phyloP scores from a whole-genome alignment of 2,888 invertebrate species.

The Bellardia bayeri region DNA sequence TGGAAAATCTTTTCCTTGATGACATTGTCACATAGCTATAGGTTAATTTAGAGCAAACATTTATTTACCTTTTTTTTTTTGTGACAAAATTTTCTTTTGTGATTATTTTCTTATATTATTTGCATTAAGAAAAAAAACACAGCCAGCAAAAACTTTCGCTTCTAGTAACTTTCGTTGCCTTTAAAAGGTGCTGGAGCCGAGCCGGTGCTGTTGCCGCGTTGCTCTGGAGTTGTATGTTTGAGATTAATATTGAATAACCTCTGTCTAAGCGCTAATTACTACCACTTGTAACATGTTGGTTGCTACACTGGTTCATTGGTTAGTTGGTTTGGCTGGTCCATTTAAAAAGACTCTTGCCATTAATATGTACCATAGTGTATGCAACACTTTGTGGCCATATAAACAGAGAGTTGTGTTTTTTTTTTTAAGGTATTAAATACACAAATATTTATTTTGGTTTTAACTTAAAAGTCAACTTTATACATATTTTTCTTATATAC shows the following conservation, averaged over 20 bases:
- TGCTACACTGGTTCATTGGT: slow-evolving; percentile 1
- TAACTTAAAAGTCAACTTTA: slow-evolving; percentile 16
- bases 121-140: slow-evolving; percentile 48
- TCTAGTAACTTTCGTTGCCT: slow-evolving; percentile 55
- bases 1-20: slow-evolving; percentile 57
- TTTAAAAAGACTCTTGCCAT: slow-evolving; percentile 24
- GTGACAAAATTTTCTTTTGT: neutral
- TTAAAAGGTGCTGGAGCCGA: slow-evolving; percentile 14
- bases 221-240: slow-evolving; percentile 37
- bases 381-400: neutral
- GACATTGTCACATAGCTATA: slow-evolving; percentile 65
- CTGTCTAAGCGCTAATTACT: slow-evolving; percentile 73
- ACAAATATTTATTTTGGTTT: slow-evolving; percentile 53
- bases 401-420: slow-evolving; percentile 26
- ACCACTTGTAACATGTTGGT: slow-evolving; percentile 61
- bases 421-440: slow-evolving; percentile 58
- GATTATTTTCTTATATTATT: slow-evolving; percentile 30
- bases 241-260: slow-evolving; percentile 73
- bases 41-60: slow-evolving; percentile 67
- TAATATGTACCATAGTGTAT: neutral
- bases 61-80: slow-evolving; percentile 49
- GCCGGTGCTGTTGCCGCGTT: neutral
- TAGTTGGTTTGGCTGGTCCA: slow-evolving; percentile 32
- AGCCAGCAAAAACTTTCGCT: slow-evolving; percentile 63
- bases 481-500: neutral